Evolutionary conservation across 2,888 invertebrate species (phyloP).

Genomic region (Eupithecia subfuscata): DNA sequence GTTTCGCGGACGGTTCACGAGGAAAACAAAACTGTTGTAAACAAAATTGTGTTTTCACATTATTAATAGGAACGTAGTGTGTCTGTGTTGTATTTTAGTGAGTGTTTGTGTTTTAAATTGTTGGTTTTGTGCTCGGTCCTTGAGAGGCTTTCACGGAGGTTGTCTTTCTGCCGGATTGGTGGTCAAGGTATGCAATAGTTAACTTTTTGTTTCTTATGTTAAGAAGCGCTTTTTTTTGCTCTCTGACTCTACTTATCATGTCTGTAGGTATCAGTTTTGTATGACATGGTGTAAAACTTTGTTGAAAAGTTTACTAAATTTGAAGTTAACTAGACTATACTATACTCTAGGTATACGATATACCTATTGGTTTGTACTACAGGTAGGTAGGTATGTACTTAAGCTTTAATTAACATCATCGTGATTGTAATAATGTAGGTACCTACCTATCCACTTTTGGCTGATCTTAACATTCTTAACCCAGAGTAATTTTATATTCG

Average conservation of each 20-base stretch:
- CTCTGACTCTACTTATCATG: slow-evolving; percentile 3
- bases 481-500: background rate
- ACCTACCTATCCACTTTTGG: background rate
- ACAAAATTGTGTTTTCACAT: slow-evolving; percentile 29
- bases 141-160: slow-evolving; percentile 71
- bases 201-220: slow-evolving; percentile 24
- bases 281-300: background rate
- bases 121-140: slow-evolving; percentile 74
- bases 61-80: background rate
- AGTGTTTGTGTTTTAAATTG: slow-evolving; percentile 68
- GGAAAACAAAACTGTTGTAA: slow-evolving; percentile 56
- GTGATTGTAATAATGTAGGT: background rate
- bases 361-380: background rate
- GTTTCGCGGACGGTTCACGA: slow-evolving; percentile 58
- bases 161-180: slow-evolving; percentile 64
- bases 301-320: background rate
- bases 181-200: slow-evolving; percentile 62
- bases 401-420: background rate
- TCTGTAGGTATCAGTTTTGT: background rate
- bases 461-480: background rate
- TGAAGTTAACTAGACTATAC: background rate
- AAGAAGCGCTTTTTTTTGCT: slow-evolving; percentile 13
- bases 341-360: background rate
- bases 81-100: slow-evolving; percentile 45
- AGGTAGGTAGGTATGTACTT: background rate